phyloP scores from a whole-genome alignment of 1,140 invertebrate species.

The Chlorops oryzae region DNA sequence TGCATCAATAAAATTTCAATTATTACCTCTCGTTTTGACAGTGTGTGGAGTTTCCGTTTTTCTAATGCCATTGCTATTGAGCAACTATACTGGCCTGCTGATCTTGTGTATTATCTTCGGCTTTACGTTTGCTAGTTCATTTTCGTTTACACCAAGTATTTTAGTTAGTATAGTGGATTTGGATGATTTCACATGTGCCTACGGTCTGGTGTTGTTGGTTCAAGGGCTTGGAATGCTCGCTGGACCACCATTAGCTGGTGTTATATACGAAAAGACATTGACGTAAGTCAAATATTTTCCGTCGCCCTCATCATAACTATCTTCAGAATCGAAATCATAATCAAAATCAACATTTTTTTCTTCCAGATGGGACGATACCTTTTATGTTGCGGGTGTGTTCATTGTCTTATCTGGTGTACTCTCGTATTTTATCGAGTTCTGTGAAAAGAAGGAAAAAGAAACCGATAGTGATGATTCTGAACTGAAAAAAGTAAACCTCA shows the following conservation, averaged over 20 bases:
- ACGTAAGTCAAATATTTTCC: slow-evolving; percentile 22
- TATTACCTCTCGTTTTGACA: slow-evolving; percentile 17
- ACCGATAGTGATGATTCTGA: slow-evolving; percentile 45
- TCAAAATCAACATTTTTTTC: neutral
- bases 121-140: slow-evolving; percentile 77
- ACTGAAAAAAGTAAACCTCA: slow-evolving; percentile 44
- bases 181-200: slow-evolving; percentile 74
- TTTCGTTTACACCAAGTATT: slow-evolving; percentile 82
- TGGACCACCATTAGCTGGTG: slow-evolving; percentile 57
- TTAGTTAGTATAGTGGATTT: slow-evolving; percentile 53
- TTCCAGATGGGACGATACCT: slow-evolving; percentile 52
- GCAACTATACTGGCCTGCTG: slow-evolving; percentile 56
- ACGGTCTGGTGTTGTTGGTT: slow-evolving; percentile 78
- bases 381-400: slow-evolving; percentile 79
- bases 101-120: slow-evolving; percentile 65
- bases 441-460: slow-evolving; percentile 36
- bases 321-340: neutral
- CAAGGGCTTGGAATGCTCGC: slow-evolving; percentile 66
- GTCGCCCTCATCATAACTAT: neutral
- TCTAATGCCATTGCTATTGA: slow-evolving; percentile 63
- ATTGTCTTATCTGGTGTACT: slow-evolving; percentile 78
- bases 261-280: slow-evolving; percentile 38
- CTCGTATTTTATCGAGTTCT: slow-evolving; percentile 42
- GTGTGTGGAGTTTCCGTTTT: slow-evolving; percentile 67
- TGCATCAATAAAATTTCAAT: no score